Base-by-base conservation (phyloP, 2,888 invertebrate species). In the Acanthopleura granulata region DNA sequence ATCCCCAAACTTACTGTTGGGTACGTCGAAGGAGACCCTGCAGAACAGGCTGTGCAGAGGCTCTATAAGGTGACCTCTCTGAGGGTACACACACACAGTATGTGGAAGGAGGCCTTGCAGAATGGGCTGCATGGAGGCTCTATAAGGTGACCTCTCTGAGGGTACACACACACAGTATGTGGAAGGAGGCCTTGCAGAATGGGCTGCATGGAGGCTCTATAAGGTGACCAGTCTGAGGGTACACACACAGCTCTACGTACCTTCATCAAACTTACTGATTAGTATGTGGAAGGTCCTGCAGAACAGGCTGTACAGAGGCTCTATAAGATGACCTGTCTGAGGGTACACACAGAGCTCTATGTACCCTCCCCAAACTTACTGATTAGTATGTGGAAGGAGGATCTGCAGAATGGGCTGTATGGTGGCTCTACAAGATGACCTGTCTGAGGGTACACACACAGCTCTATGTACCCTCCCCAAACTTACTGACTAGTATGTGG, bases 381-480 rank as follows among this genome's bases (percentile, higher is more conserved):
- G 50, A 78, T 75, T 0, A 69, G 12, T 75, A 79, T 80, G 25
- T 83, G 81, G 70, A 78, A 85, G 3, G 83, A 81, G n/a, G 76
- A 71, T 1, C 77, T 76, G 72, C 82, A 82, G 15, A 80, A 75
- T 6, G 87, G 86, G 0, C 82, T 74, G 66, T 85, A 83, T 0
- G 87, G 86, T 11, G 86, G 87, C 49, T 87, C 87, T 12, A 88
- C 75, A 9, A 87, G 80, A 78, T 87, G 88, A 9, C 88, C 88
- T 3, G 87, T 83, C 0, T 78, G 81, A 18, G 81, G 80, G 72
- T 86, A 87, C 3, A 76, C 72, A 12, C 79, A 69, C 9, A 84
- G 27, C 15, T 79, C 77, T 49, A 78, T 76, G 61, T 82, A 80
- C 3, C 77, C 72, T 22, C 61, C 40, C 40, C 40, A 40, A 57